Conservation (phyloP, 2,888 invertebrate species). For the Ichneumoninae sp. region DNA sequence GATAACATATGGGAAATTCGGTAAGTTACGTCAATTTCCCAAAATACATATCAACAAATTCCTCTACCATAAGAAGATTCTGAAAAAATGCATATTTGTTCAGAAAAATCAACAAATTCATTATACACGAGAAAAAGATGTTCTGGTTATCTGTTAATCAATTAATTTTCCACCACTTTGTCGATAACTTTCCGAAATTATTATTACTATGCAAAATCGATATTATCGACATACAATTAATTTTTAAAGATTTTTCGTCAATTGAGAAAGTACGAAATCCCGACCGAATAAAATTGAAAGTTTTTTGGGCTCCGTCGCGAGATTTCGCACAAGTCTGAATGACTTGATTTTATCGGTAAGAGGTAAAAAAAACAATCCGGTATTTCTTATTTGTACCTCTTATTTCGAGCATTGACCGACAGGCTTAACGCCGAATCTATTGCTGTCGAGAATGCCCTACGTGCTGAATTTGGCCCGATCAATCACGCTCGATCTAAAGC, state of each 20-base stretch:
- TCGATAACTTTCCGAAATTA: not conserved
- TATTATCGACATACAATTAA: too few species aligned
- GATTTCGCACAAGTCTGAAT: not conserved
- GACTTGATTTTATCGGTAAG: not conserved
- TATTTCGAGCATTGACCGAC: slow-evolving; percentile 4
- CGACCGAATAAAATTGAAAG: not conserved
- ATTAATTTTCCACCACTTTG: not conserved
- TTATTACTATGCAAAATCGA: not conserved
- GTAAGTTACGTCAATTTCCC: too few species aligned
- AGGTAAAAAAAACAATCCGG: not conserved
- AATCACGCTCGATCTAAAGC: not conserved
- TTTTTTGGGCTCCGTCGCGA: not conserved
- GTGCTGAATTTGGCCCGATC: slow-evolving; percentile 21
- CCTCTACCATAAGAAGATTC: not conserved
- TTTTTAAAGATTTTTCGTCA: not conserved
- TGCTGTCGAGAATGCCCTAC: slow-evolving; percentile 20
- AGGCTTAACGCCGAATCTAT: slow-evolving; percentile 23
- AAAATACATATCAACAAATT: too few species aligned
- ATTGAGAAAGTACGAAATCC: not conserved
- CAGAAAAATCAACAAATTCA: too few species aligned
- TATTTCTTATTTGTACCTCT: not conserved
- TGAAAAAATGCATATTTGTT: not conserved
- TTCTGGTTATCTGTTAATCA: too few species aligned
- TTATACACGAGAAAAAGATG: too few species aligned
- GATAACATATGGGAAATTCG: too few species aligned